Percentiles rank a stretch among this genome's conserved stretches.
These are phyloP conservation scores for Perizoma flavofasciatum DNA, from an alignment of 2,888 invertebrate genomes.

Conservation along the genomic window DNA sequence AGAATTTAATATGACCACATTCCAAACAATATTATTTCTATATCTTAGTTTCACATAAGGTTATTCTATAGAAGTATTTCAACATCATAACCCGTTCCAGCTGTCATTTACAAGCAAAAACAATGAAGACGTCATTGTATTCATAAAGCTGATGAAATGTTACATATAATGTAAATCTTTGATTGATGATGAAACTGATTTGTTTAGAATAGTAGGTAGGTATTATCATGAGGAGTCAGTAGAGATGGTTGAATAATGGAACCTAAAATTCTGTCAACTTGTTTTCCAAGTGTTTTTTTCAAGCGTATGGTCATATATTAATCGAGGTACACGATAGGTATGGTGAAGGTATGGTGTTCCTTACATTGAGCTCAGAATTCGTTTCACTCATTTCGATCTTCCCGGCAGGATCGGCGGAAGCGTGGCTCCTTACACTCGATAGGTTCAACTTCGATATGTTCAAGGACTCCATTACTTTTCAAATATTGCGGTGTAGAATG, in stretches of 20 bases:
- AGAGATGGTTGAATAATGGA: too few relatives aligned
- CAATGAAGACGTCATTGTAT: too few relatives aligned
- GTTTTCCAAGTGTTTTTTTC: neutral
- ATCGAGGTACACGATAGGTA: neutral
- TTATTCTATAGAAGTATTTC: too few relatives aligned
- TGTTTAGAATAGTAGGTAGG: constrained; percentile 17
- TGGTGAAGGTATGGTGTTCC: constrained; percentile 35
- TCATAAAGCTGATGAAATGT: constrained; percentile 13
- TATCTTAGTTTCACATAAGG: too few relatives aligned
- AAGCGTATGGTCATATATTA: too few relatives aligned
- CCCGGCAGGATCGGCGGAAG: constrained; percentile 53
- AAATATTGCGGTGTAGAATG: constrained; percentile 47
- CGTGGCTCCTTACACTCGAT: constrained; percentile 65
- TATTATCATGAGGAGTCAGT: too few relatives aligned
- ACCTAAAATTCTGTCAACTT: neutral
- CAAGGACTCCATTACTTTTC: constrained; percentile 69
- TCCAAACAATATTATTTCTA: too few relatives aligned
- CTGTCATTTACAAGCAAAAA: too few relatives aligned
- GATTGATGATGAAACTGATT: constrained; percentile 50
- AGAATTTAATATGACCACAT: too few relatives aligned
- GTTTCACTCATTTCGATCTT: constrained; percentile 58
- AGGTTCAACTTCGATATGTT: constrained; percentile 75
- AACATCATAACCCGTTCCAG: too few relatives aligned
- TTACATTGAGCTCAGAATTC: constrained; percentile 64
- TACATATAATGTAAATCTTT: constrained; percentile 27